Evolutionary conservation across 2,797 vertebrate genomes (phyloP).

Genomic region (Discoglossus pictus): DNA sequence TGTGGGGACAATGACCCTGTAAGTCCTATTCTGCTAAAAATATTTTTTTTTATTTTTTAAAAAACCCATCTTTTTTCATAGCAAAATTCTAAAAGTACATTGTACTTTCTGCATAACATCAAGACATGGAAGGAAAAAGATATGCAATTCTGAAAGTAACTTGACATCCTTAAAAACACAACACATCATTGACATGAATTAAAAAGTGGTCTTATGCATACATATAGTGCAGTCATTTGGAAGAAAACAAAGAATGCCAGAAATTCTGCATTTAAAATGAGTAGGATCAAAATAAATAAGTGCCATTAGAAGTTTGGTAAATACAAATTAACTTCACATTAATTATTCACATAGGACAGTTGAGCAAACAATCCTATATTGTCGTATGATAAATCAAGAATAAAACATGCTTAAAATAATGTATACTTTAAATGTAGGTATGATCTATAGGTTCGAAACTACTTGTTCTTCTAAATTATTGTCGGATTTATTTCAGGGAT

Average conservation of each 20-base stretch:
- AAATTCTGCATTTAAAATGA: constrained; percentile 69
- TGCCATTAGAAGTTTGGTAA: constrained; percentile 69
- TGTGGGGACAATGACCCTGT: constrained; percentile 99
- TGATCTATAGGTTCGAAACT: constrained; percentile 23
- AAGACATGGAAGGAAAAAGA: constrained; percentile 95
- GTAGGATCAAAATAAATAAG: constrained; percentile 73
- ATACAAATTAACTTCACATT: constrained; percentile 71
- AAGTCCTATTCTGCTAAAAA: constrained; percentile 99
- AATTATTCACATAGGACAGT: constrained; percentile 64
- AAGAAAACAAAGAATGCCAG: constrained; percentile 67
- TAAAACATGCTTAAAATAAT: constrained; percentile 53
- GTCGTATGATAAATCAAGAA: constrained; percentile 59
- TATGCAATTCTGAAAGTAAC: constrained; percentile 69
- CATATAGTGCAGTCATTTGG: constrained; percentile 74
- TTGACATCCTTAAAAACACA: constrained; percentile 70
- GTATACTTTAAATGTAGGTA: constrained; percentile 46
- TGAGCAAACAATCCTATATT: constrained; percentile 53
- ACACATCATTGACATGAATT: constrained; percentile 66
- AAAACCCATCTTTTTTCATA: constrained; percentile 89
- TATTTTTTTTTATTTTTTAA: constrained; percentile 93
- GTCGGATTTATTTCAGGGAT: constrained; percentile 60
- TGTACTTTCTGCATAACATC: constrained; percentile 97
- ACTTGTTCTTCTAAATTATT: constrained; percentile 55
- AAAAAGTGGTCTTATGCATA: constrained; percentile 75
- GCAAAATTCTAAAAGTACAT: constrained; percentile 91